phyloP scores from a whole-genome alignment of 2,113 vertebrate species.

The Thinocorus orbignyianus region DNA sequence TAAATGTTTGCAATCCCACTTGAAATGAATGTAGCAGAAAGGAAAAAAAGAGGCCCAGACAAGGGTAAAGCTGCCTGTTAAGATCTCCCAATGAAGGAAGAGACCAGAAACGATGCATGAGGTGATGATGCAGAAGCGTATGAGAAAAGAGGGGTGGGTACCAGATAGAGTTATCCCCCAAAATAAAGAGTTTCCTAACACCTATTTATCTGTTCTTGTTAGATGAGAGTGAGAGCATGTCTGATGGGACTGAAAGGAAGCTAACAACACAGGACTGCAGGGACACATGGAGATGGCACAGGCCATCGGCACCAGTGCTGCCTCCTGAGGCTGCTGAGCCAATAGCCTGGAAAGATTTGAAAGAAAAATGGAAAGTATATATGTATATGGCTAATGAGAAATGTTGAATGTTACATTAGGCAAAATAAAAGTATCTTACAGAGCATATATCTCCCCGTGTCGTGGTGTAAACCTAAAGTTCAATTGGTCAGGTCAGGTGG shows the following conservation, averaged over 20 bases:
- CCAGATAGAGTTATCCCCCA: fast-evolving
- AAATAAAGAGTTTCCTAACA: background rate
- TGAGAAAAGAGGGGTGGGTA: background rate
- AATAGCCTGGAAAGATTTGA: background rate
- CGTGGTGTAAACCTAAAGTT: background rate
- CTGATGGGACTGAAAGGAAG: background rate
- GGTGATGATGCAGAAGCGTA: fast-evolving
- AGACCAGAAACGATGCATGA: background rate
- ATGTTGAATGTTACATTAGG: background rate
- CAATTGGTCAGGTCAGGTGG: background rate
- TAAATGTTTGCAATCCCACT: background rate
- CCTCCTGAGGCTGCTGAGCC: background rate
- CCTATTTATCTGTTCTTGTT: background rate
- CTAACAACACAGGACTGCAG: background rate
- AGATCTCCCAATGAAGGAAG: background rate
- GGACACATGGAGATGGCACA: fast-evolving
- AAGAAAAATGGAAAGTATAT: background rate
- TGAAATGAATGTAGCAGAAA: background rate
- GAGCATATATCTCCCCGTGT: fast-evolving
- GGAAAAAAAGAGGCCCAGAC: background rate
- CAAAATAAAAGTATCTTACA: background rate
- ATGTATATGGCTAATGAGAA: background rate
- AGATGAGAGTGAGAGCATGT: fast-evolving
- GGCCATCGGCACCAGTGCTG: background rate
- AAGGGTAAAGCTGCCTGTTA: background rate